Evolutionary conservation across 37 sponge, comb jelly and placozoan species (phyloP), one percentile per base, ranked within the genome.

Genomic region (Oscarella lobularis): DNA sequence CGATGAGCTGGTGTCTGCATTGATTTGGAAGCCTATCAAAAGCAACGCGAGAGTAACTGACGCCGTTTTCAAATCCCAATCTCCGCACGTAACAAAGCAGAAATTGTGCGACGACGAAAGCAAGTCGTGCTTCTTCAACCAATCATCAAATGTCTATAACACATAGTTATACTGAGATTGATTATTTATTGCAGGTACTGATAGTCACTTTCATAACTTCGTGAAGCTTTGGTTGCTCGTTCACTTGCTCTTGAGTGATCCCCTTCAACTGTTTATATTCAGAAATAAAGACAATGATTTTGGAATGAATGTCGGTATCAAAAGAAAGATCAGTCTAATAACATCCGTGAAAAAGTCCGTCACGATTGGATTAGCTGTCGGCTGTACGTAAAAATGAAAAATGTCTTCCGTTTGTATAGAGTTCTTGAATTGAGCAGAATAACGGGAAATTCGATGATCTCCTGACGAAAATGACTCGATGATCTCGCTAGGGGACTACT

Each of bases 361-460:
- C 65, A 93, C 67, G 29, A 40, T 32, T 2, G 87, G 82, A 75
- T 88, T 79, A 30, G 75, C 75, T 5, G 80, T 80, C 3, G 94
- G 94, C 39, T 72, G 81, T 0, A 93, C 87, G 54, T 93, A 93
- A n/a, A 77, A 76, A 67, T 93, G 94, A 73, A 88, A 93, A 1
- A 74, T 41, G 29, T 76, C 66, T 35, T 90, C 87, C 37, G 82
- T 65, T 55, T n/a, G n/a, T 77, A 29, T 1, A 83, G 73, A 5
- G 92, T 88, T 33, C 72, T 60, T 32, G 86, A 36, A 70, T 87
- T 91, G 35, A 90, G 77, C 29, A 91, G 66, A 27, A 91, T 34
- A 0, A 85, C 93, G 27, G 95, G 95, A 38, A 94, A 94, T 74
- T 94, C 95, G 9, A 94, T 94, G 37, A 94, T 83, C 77, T 94